Percentiles rank a stretch among this genome's conserved stretches.
These are phyloP conservation scores for Notodonta dromedarius DNA, from an alignment of 2,888 invertebrate genomes.

Conservation along the genomic window DNA sequence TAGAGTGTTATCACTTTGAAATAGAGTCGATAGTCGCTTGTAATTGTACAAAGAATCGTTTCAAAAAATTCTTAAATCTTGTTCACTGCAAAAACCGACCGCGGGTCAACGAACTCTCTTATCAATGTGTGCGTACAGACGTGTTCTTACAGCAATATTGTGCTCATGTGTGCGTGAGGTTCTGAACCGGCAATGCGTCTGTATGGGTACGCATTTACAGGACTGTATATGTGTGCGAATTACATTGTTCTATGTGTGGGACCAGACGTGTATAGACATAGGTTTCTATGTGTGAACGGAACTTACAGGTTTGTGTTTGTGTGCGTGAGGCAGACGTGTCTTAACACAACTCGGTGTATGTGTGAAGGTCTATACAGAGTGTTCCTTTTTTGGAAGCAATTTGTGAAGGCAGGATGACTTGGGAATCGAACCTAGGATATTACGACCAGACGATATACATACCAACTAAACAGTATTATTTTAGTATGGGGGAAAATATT, in stretches of 20 bases:
- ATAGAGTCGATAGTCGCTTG: neutral
- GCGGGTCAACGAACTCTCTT: slow-evolving; percentile 54
- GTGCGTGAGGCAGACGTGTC: slow-evolving; percentile 39
- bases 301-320: slow-evolving; percentile 18
- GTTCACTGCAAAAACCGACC: slow-evolving; percentile 53
- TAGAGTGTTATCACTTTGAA: neutral
- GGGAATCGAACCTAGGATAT: no score
- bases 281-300: slow-evolving; percentile 23
- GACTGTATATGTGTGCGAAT: slow-evolving; percentile 23
- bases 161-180: slow-evolving; percentile 15
- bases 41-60: neutral
- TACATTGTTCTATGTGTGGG: slow-evolving; percentile 13
- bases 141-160: slow-evolving; percentile 11
- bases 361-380: slow-evolving; percentile 26
- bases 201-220: slow-evolving; percentile 15
- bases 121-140: slow-evolving; percentile 32
- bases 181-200: slow-evolving; percentile 14
- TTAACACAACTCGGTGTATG: slow-evolving; percentile 11
- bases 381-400: slow-evolving; percentile 14
- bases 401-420: neutral
- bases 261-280: slow-evolving; percentile 38
- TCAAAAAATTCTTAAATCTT: slow-evolving; percentile 38
- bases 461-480: no score
- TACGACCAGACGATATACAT: no score
- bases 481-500: no score